phyloP scores from a whole-genome alignment of 2,888 invertebrate species.

The Euproctis similis region DNA sequence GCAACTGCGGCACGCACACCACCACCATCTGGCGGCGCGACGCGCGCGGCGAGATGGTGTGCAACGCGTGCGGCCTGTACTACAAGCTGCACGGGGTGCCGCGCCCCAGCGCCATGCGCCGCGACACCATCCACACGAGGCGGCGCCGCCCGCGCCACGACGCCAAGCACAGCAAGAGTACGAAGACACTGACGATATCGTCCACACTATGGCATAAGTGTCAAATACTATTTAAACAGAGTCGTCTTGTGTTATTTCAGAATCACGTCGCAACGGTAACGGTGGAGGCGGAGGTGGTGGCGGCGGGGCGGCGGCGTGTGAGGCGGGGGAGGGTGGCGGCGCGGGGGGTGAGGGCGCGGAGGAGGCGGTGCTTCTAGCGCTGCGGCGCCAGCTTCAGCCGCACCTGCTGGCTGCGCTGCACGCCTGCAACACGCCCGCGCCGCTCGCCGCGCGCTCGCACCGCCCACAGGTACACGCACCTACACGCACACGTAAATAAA shows the following conservation, averaged over 20 bases:
- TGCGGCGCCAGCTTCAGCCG: conserved; percentile 82
- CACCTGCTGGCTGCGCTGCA: conserved; percentile 71
- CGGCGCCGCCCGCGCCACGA: conserved; percentile 89
- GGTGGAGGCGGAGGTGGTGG: conserved; percentile 24
- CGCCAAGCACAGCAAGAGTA: conserved; percentile 68
- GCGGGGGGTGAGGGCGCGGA: conserved; percentile 45
- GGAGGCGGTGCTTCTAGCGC: conserved; percentile 81
- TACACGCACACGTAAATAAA: background rate
- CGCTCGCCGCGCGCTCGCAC: conserved; percentile 20
- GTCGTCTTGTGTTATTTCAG: conserved; percentile 29
- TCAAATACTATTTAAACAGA: background rate
- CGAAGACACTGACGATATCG: conserved; percentile 41
- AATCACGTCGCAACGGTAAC: conserved; percentile 47
- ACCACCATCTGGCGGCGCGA: conserved; percentile 99
- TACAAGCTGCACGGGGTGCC: conserved; percentile 97
- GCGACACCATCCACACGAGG: conserved; percentile 96
- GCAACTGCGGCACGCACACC: conserved; percentile 97
- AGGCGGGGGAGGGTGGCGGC: conserved; percentile 15
- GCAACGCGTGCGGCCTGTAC: conserved; percentile 98
- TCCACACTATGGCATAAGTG: background rate
- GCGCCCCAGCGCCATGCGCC: conserved; percentile 94
- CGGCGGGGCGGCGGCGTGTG: conserved; percentile 21
- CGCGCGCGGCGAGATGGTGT: conserved; percentile 97
- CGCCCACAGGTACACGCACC: conserved; percentile 25
- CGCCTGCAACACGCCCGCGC: conserved; percentile 67